These are phyloP conservation scores for Falco berigora DNA, from an alignment of 2,797 vertebrate genomes.

Conservation along the genomic window DNA sequence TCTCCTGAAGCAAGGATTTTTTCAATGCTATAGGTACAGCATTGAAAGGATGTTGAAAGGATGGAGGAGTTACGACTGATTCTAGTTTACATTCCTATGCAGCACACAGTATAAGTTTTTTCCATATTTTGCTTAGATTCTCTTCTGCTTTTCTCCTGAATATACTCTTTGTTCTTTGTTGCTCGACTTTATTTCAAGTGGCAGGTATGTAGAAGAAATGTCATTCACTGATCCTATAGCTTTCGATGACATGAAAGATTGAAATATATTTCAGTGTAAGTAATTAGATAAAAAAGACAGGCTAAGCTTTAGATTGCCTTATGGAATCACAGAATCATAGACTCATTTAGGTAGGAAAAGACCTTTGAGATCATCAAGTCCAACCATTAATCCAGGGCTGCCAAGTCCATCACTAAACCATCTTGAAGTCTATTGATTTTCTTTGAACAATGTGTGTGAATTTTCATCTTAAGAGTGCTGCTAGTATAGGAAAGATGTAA, in stretches of 20 bases:
- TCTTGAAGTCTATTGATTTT: background rate
- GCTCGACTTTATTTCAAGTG: background rate
- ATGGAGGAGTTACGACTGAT: background rate
- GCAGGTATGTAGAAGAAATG: background rate
- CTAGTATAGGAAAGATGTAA: background rate
- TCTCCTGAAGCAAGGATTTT: background rate
- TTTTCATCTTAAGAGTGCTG: background rate
- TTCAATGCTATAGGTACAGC: background rate
- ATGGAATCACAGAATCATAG: too few species aligned
- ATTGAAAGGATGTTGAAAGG: background rate
- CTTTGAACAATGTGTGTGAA: background rate
- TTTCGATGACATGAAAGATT: background rate
- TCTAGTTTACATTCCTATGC: background rate
- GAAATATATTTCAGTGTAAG: background rate
- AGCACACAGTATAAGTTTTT: background rate
- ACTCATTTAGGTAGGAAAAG: too few species aligned
- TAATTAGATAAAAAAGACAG: background rate
- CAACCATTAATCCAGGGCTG: too few species aligned
- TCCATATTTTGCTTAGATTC: background rate
- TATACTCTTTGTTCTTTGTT: background rate
- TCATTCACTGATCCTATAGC: background rate
- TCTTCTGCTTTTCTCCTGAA: background rate
- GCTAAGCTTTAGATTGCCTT: background rate
- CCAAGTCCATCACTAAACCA: too few species aligned
- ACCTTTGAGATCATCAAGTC: too few species aligned